Percentiles rank a stretch among this genome's conserved stretches.
phyloP scores from a whole-genome alignment of 2,113 vertebrate genomes.

The Empidonax traillii region DNA sequence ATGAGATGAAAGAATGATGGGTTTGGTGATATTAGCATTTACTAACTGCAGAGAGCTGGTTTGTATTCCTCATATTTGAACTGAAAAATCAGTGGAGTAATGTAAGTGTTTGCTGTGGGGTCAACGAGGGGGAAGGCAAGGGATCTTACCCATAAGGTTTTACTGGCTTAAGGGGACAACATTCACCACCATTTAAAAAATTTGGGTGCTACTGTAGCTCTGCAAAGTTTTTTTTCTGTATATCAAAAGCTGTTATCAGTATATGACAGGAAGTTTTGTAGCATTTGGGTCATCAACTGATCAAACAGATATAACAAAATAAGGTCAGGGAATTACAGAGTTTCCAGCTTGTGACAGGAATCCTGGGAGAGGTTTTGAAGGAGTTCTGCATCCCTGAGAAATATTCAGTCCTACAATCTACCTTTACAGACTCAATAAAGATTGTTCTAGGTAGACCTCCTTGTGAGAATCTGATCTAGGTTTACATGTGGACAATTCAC shows the following conservation, averaged over 20 bases:
- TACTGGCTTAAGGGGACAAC: neutral
- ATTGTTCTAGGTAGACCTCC: neutral
- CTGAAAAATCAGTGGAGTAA: neutral
- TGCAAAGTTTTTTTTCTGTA: neutral
- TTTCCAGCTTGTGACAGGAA: rapidly evolving
- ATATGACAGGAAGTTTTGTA: neutral
- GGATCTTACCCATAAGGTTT: neutral
- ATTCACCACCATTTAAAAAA: neutral
- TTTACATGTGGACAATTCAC: neutral
- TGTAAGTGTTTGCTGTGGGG: neutral
- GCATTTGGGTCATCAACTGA: neutral
- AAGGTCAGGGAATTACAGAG: neutral
- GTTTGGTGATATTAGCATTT: neutral
- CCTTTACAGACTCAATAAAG: neutral
- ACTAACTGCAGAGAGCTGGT: neutral
- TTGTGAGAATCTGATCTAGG: neutral
- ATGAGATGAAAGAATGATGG: neutral
- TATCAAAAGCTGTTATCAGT: neutral
- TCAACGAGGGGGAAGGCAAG: neutral
- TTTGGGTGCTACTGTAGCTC: neutral
- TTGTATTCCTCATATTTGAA: neutral
- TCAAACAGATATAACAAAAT: neutral
- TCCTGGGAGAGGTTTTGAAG: neutral
- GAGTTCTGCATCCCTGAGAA: neutral
- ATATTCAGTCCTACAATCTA: neutral